Evolutionary conservation across 2,888 invertebrate genomes (phyloP).

Genomic region (Drosophila mettleri): DNA sequence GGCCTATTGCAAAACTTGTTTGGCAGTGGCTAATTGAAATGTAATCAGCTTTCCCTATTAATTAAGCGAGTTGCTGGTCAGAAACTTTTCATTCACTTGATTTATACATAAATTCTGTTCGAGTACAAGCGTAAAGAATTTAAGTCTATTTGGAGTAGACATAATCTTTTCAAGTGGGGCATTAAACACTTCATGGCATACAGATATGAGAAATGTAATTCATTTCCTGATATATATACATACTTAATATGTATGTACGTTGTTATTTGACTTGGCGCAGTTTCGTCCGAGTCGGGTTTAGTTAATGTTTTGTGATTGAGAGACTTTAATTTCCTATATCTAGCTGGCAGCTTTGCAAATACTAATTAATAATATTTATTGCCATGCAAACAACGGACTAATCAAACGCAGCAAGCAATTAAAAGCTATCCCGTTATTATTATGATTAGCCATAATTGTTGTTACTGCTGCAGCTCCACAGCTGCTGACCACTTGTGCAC

Average conservation of each 20-base stretch:
- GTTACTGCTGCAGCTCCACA: conserved; percentile 20
- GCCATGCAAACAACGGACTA: conserved; percentile 52
- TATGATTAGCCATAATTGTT: conserved; percentile 35
- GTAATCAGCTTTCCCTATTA: conserved; percentile 53
- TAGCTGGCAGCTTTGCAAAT: conserved; percentile 39
- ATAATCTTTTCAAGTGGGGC: too few relatives aligned
- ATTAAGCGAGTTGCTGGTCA: conserved; percentile 28
- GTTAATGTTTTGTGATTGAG: conserved; percentile 16
- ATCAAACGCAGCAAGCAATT: conserved; percentile 64
- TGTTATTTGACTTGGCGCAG: not conserved
- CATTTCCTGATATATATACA: not conserved
- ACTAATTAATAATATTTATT: conserved; percentile 55
- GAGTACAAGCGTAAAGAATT: too few relatives aligned
- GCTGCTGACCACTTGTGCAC: conserved; percentile 56
- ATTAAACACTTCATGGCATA: too few relatives aligned
- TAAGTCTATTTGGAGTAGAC: too few relatives aligned
- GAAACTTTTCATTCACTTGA: not conserved
- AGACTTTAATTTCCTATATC: conserved; percentile 20
- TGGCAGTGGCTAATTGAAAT: conserved; percentile 60
- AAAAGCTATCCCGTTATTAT: conserved; percentile 60
- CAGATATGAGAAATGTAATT: not conserved
- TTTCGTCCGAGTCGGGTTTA: not conserved
- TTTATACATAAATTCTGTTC: not conserved
- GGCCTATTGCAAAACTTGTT: conserved; percentile 41
- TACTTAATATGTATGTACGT: too few relatives aligned